Evolutionary conservation across 2,797 vertebrate species (phyloP), one percentile per base, ranked within the genome.

Genomic region (Serranus cabrilla): DNA sequence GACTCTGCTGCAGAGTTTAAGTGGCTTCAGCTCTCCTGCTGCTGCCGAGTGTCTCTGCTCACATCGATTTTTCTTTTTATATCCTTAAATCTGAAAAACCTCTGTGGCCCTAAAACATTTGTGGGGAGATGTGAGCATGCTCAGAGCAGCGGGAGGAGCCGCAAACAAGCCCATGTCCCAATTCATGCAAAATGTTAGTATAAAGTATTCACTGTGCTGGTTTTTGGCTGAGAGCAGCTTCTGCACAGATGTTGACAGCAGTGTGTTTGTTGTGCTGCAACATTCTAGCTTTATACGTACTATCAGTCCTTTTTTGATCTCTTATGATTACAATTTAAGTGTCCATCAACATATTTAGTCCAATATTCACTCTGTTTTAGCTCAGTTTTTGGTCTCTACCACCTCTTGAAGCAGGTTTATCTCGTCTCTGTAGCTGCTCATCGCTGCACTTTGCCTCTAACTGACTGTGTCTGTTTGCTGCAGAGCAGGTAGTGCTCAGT

Each of bases 101-200:
- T 80, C 27, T 21, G 61, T 51, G 61, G n/a, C 42, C 21, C 17
- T 21, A 9, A 52, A 70, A 55, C 46, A n/a, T 60, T 27, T 67
- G 11, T 27, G 17, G 25, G 27, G 10, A 7, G n/a, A 67, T 54
- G 39, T n/a, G 76, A 77, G 64, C 49, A 40, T 27, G 67, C 54
- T 74, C 62, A 59, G 69, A 59, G 31, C 68, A 57, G 71, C 67
- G 25, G 50, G 49, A 79, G 50, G 54, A 57, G 34, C 50, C 8
- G 5, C 59, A 39, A 68, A 58, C 31, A 63, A 68, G 50, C 60
- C 27, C 11, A 25, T 11, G 42, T 3, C 59, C 58, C 31, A 27
- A 7, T 61, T 60, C 14, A 58, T 59, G 6, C 14, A 51, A 46
- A 27, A 47, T 3, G 34, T 16, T 16, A 39, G 39, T 11, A 68